Percentiles rank a stretch among this genome's conserved stretches.
Conservation (phyloP, 2,888 invertebrate genomes). For the Spatulosminthurus flaviceps region DNA sequence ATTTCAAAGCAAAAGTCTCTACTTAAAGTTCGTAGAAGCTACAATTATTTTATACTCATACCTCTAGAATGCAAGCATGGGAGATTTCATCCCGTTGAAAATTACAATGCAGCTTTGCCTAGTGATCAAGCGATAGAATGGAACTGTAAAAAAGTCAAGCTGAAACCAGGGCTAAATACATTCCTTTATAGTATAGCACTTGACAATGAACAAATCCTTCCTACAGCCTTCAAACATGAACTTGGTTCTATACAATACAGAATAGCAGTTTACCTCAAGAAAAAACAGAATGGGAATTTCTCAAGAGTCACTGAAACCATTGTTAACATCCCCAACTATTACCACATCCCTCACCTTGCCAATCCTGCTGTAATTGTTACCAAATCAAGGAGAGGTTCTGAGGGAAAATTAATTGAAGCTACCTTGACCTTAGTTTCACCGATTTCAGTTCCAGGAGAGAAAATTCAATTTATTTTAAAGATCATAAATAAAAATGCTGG, state of each 20-base stretch:
- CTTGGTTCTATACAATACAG: neutral
- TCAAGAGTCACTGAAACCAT: neutral
- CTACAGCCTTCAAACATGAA: neutral
- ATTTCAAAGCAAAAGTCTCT: neutral
- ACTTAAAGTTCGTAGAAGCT: neutral
- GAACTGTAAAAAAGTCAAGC: neutral
- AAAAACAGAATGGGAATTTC: neutral
- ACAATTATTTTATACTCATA: neutral
- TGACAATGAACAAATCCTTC: neutral
- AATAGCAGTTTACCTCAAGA: neutral
- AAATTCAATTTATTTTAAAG: neutral
- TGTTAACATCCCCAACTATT: neutral
- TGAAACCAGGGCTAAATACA: neutral
- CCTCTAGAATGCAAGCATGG: neutral
- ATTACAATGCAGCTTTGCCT: neutral
- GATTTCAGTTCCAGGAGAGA: neutral
- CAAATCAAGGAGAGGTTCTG: neutral
- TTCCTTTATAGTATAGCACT: neutral
- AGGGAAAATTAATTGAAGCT: neutral
- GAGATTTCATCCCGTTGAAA: neutral
- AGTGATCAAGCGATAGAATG: neutral
- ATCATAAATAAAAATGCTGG: neutral
- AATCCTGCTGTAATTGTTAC: neutral
- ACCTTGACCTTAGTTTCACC: neutral
- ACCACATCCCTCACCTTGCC: neutral